phyloP scores from a whole-genome alignment of 1,140 invertebrate species.

The Hypothenemus hampei region DNA sequence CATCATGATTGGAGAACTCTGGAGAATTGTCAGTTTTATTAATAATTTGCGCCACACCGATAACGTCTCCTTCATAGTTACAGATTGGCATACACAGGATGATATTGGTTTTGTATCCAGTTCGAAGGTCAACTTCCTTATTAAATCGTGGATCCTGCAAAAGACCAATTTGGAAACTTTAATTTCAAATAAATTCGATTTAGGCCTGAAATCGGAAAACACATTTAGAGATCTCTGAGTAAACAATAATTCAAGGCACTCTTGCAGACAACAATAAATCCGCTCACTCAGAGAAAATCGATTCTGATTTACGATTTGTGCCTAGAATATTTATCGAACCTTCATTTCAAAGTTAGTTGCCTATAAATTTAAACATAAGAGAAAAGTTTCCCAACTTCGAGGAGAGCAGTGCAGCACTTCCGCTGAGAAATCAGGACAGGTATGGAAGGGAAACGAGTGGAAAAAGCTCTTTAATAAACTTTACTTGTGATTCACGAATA shows the following conservation, averaged over 20 bases:
- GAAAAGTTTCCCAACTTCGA: no score
- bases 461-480: no score
- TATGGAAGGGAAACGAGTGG: no score
- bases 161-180: constrained; percentile 18
- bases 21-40: constrained; percentile 86
- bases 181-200: not conserved
- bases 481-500: no score
- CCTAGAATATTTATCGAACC: not conserved
- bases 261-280: not conserved
- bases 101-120: constrained; percentile 86
- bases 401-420: no score
- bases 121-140: constrained; percentile 83
- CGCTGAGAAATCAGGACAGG: no score
- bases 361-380: no score
- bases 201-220: not conserved
- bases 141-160: constrained; percentile 79
- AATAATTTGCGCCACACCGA: constrained; percentile 95
- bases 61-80: constrained; percentile 92
- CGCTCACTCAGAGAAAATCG: not conserved
- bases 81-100: constrained; percentile 94
- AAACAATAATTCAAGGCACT: not conserved
- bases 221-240: not conserved
- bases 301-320: not conserved
- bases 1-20: constrained; percentile 84
- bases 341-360: not conserved